Evolutionary conservation across 2,113 vertebrate genomes (phyloP).

Genomic region (Ictalurus punctatus): DNA sequence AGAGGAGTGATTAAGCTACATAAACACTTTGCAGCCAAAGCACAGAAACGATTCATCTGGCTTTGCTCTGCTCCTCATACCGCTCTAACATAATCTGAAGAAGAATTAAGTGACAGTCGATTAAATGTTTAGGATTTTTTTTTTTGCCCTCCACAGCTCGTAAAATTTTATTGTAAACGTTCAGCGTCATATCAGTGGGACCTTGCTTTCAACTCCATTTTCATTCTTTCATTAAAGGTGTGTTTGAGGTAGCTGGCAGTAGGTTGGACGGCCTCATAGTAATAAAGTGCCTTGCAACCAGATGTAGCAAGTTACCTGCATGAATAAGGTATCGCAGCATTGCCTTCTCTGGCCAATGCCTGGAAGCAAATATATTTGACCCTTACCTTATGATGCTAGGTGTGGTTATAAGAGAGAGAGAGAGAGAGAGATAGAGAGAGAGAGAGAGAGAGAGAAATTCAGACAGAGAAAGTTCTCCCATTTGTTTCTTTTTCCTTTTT

Average conservation of each 20-base stretch:
- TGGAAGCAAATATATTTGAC: slow-evolving; percentile 1
- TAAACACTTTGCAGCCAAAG: slow-evolving; percentile 36
- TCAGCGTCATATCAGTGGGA: slow-evolving; percentile 21
- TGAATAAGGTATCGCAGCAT: slow-evolving; percentile 13
- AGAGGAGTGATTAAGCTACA: slow-evolving; percentile 31
- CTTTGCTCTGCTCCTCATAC: slow-evolving; percentile 9
- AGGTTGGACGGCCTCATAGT: slow-evolving; percentile 9
- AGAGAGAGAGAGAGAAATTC: background rate
- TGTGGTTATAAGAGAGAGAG: slow-evolving; percentile 17
- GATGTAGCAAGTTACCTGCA: slow-evolving; percentile 33
- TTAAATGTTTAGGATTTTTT: background rate
- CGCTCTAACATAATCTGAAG: background rate
- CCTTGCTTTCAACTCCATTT: slow-evolving; percentile 31
- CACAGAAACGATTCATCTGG: background rate
- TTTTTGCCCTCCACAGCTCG: slow-evolving; percentile 17
- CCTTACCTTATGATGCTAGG: background rate
- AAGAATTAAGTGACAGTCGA: background rate
- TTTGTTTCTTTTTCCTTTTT: slow-evolving; percentile 20
- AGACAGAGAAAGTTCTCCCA: slow-evolving; percentile 10
- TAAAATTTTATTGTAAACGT: slow-evolving; percentile 44
- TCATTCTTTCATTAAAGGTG: slow-evolving; percentile 21
- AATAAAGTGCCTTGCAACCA: slow-evolving; percentile 2
- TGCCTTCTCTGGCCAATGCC: background rate
- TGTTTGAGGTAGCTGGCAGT: slow-evolving; percentile 29
- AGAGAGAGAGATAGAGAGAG: slow-evolving; percentile 19